These are phyloP conservation scores for Cromileptes altivelis DNA, from an alignment of 2,113 vertebrate species.

Conservation along the genomic window DNA sequence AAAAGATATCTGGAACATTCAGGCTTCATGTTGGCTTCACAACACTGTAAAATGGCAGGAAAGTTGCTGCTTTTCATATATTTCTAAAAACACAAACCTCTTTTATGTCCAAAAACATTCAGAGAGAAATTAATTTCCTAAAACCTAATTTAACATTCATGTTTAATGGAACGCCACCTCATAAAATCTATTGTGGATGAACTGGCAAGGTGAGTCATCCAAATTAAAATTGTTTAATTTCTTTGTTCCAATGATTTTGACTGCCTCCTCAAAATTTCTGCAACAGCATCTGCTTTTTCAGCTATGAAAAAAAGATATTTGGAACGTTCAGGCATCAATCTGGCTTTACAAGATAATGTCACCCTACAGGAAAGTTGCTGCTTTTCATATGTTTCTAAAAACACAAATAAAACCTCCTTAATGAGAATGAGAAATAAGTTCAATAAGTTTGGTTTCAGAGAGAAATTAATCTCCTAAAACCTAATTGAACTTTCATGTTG, in stretches of 20 bases:
- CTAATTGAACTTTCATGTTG: not conserved
- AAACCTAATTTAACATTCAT: not conserved
- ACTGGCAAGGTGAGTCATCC: no score
- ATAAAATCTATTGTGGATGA: not conserved
- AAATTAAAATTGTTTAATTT: constrained; percentile 6
- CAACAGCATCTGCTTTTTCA: not conserved
- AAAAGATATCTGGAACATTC: not conserved
- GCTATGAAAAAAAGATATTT: not conserved
- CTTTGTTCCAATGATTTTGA: not conserved
- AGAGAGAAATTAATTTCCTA: not conserved
- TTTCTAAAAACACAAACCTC: not conserved
- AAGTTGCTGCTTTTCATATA: constrained; percentile 1
- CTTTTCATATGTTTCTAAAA: constrained; percentile 2
- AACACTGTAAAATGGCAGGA: not conserved
- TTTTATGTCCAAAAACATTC: no score
- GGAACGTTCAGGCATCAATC: no score
- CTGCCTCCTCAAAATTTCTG: not conserved
- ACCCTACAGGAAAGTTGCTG: not conserved
- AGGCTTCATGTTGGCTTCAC: not conserved
- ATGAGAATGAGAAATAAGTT: not conserved
- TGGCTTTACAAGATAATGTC: not conserved
- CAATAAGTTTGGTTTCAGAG: not conserved
- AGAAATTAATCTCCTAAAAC: not conserved
- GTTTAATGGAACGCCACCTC: not conserved
- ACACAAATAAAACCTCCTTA: not conserved